Base-by-base conservation (phyloP, 2,888 invertebrate species). In the Aplocera efformata region DNA sequence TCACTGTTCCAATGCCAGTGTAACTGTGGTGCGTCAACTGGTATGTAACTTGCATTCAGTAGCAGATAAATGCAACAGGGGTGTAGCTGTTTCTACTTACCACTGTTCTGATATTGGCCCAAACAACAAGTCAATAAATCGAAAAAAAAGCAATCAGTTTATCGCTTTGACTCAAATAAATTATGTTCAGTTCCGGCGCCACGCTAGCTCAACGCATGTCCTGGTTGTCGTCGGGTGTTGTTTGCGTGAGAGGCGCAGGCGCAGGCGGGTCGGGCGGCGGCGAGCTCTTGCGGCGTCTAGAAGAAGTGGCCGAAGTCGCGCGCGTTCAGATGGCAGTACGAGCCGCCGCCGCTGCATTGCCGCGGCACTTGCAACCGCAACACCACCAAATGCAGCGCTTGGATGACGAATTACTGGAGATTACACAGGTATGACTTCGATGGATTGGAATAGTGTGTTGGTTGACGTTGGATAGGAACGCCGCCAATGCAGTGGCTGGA, bases 241-340 rank as follows among this genome's bases (percentile, higher is more conserved):
- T 98, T 90, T 98, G 98, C 77, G 95, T 98, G 91, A 92, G 98
- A 42, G 97, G 97, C 60, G 95, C 95, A 58, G 92, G 80, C 29
- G 79, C 63, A 20, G 94, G 92, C 92, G 28, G 60, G 57, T 69
- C 63, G 47, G 65, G 90, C 90, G 62, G 90, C 92, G 65, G 96
- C 93, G 94, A 96, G 83, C 42, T 96, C 63, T 85, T 97, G 36
- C 93, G 96, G 51, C 96, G 97, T 67, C 82, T 98, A 29, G 97
- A 98, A 79, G 98, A 98, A 79, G 96, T 96, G 79, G 92, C 95
- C 68, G 98, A 98, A 85, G 96, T 98, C 50, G 96, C 96, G 8
- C 91, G 94, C 57, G 94, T 96, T 44, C 96, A 96, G 74, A 92
- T 93, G 56, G 92, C 92, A 3, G 89, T 97, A 50, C 86, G 88